phyloP scores from a whole-genome alignment of 2,797 vertebrate species.

The Mus minutoides region DNA sequence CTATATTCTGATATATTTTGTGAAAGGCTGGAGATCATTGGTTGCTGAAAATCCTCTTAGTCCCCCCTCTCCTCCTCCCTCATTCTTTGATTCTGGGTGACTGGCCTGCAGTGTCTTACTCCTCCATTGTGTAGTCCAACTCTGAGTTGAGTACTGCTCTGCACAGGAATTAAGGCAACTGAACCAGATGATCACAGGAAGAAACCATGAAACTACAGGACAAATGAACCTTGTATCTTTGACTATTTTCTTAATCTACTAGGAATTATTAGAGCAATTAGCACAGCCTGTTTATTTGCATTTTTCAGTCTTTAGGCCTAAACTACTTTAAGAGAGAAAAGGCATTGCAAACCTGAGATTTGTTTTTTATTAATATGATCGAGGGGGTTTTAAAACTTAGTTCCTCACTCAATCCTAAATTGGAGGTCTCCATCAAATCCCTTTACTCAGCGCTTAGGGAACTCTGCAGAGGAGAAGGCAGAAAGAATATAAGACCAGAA shows the following conservation, averaged over 20 bases:
- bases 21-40: not conserved
- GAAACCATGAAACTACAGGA: not conserved
- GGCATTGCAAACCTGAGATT: not conserved
- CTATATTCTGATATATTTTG: too few species aligned
- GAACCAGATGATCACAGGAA: not conserved
- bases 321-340: constrained; percentile 20
- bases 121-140: not conserved
- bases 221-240: not conserved
- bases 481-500: not conserved
- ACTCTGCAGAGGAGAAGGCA: not conserved
- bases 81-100: not conserved
- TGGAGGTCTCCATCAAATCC: not conserved
- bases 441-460: not conserved
- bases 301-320: not conserved
- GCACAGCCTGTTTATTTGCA: not conserved
- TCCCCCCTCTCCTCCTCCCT: too few species aligned
- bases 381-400: not conserved
- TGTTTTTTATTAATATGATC: not conserved
- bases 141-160: not conserved
- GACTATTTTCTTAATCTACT: not conserved
- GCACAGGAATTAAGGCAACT: not conserved
- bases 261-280: not conserved
- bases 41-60: not conserved
- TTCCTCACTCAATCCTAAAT: not conserved
- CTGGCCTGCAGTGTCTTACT: not conserved